Evolutionary conservation across 2,113 vertebrate species (phyloP), one percentile per base, ranked within the genome.

Genomic region (Malaclemys terrapin): DNA sequence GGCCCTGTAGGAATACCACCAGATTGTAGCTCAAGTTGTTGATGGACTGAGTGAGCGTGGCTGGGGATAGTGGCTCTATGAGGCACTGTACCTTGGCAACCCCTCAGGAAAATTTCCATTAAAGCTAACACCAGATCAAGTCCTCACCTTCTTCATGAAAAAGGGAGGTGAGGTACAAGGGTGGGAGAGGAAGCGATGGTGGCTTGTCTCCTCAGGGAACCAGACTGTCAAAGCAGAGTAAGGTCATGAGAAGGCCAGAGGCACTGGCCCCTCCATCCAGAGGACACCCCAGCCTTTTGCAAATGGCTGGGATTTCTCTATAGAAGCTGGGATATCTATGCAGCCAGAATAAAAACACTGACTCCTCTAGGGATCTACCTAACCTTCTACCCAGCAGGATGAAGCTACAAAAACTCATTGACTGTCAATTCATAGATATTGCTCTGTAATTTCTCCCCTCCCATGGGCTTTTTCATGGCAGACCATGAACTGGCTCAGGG

Each of bases 391-490:
- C 5, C 80, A 47, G 82, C 5, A 0, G 2, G 20, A 76, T 12
- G 42, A 45, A 76, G 20, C 72, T 47, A 76, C 24, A 45, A 65
- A 90, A 47, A 31, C 57, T 49, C 85, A 84, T 0, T 0, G 0
- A 0, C 5, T 0, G 57, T 56, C 0, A 13, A 31, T 89, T 6
- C 89, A 0, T 52, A 10, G 86, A 6, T 8, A 0, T 54, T 56
- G 65, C 93, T 2, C 0, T 5, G 93, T 85, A 80, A 49, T 31
- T n/a, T 1, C 17, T 6, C 92, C 6, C 14, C 0, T 2, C 65
- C 65, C 0, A 0, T 2, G 54, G 20, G 5, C 31, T 3, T 1
- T 1, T 75, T 62, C n/a, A 14, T 27, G 76, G 50, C 59, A 10
- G 10, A 22, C 75, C 54, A 13, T 0, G 1, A n/a, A 50, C 85